A percentile compares a stretch with the other conserved stretches of the same genome.
Conservation (phyloP, 2,113 vertebrate species). For the Gallinago undulata region DNA sequence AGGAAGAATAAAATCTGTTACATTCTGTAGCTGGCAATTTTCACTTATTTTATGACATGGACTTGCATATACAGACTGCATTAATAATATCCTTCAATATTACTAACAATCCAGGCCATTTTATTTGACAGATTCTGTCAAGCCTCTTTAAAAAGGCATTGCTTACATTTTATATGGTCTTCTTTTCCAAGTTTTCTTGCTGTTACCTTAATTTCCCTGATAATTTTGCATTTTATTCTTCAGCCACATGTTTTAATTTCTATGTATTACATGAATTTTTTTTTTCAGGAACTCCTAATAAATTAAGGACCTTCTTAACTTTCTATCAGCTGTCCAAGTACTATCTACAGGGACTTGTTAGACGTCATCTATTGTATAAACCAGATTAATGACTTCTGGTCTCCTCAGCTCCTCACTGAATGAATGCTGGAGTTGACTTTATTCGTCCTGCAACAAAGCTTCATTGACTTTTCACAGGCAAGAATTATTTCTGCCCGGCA, state of each 20-base stretch:
- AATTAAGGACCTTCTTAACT: not conserved
- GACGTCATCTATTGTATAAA: not conserved
- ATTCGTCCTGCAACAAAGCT: not conserved
- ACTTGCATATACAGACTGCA: not conserved
- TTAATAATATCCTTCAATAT: not conserved
- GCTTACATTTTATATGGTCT: not conserved
- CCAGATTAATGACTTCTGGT: not conserved
- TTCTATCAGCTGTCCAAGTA: not conserved
- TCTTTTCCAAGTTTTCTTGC: not conserved
- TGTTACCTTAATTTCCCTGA: not conserved
- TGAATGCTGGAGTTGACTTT: not conserved
- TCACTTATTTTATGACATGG: not conserved
- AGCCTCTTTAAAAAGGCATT: not conserved
- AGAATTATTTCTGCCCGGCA: not conserved
- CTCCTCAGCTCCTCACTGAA: not conserved
- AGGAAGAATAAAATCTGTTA: not conserved
- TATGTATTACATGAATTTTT: not conserved
- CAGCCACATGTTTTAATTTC: not conserved
- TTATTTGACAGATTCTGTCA: not conserved
- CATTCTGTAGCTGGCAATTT: not conserved
- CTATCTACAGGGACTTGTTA: not conserved
- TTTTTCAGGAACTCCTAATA: not conserved
- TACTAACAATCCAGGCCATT: not conserved
- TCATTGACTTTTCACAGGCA: not conserved
- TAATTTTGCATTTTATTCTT: not conserved